Conservation (phyloP, 2,888 invertebrate genomes). For the Tuberolachnus salignus region DNA sequence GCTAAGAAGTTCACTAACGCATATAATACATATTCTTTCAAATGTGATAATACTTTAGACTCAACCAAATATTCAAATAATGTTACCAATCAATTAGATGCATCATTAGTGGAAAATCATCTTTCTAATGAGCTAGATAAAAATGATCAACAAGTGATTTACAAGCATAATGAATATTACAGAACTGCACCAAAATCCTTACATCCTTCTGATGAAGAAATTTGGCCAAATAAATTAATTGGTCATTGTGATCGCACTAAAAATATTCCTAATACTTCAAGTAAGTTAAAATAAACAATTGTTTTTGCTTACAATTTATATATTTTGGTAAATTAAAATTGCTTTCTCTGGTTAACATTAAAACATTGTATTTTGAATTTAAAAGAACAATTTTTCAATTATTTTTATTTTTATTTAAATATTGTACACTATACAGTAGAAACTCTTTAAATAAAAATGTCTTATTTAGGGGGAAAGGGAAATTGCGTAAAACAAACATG, state of each 20-base stretch:
- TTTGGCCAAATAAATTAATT: neutral
- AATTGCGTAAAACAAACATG: too few species aligned
- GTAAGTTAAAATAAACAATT: constrained; percentile 27
- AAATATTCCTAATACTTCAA: neutral
- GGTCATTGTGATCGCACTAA: neutral
- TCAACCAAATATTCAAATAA: neutral
- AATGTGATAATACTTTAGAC: constrained; percentile 5
- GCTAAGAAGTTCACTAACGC: constrained; percentile 3
- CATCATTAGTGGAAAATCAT: neutral
- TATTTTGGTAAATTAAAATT: too few species aligned
- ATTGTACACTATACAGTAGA: too few species aligned
- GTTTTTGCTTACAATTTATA: neutral
- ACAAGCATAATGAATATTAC: neutral
- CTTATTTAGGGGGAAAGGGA: too few species aligned
- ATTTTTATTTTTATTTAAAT: too few species aligned
- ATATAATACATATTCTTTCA: neutral
- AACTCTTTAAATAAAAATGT: too few species aligned
- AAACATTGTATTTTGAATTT: too few species aligned
- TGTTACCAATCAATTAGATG: neutral
- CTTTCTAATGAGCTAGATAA: neutral
- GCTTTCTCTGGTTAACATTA: too few species aligned
- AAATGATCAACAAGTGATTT: too few species aligned
- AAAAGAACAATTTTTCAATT: too few species aligned
- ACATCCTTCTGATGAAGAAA: neutral
- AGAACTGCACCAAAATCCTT: too few species aligned